Evolutionary conservation across 2,888 invertebrate genomes (phyloP).

Genomic region (Plebejus melissa): DNA sequence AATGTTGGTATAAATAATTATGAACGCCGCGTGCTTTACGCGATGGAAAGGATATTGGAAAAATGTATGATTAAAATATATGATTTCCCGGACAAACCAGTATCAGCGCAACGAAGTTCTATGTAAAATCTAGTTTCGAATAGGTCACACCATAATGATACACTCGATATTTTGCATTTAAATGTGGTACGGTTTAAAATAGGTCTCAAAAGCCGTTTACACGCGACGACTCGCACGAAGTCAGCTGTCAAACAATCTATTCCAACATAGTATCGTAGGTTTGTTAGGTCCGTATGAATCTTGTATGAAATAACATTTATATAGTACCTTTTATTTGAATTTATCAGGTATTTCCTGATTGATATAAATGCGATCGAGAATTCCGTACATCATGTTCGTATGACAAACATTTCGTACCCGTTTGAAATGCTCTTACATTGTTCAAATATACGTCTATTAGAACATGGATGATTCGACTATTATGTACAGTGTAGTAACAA

Average conservation of each 20-base stretch:
- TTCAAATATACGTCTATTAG: not conserved
- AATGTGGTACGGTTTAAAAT: constrained; percentile 36
- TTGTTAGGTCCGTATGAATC: constrained; percentile 27
- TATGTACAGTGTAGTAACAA: not conserved
- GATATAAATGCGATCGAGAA: constrained; percentile 21
- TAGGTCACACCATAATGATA: constrained; percentile 20
- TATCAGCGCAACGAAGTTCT: not conserved
- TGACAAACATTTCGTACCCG: constrained; percentile 17
- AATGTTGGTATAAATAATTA: too few relatives aligned
- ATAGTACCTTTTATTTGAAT: constrained; percentile 18
- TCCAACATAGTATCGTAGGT: constrained; percentile 18
- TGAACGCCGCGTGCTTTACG: too few relatives aligned
- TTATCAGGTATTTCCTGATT: constrained; percentile 25
- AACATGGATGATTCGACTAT: not conserved
- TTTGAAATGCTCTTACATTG: constrained; percentile 15
- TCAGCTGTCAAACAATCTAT: constrained; percentile 28
- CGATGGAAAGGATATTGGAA: too few relatives aligned
- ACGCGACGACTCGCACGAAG: constrained; percentile 35
- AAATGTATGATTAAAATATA: too few relatives aligned
- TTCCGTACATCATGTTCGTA: constrained; percentile 18
- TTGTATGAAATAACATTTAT: constrained; percentile 20
- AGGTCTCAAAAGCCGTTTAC: constrained; percentile 35
- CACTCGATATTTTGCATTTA: constrained; percentile 35
- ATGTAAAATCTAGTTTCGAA: not conserved
- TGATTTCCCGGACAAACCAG: too few relatives aligned